These are phyloP conservation scores for Mormyrops boulengeri DNA, from an alignment of 2,797 vertebrate species.

Conservation along the genomic window DNA sequence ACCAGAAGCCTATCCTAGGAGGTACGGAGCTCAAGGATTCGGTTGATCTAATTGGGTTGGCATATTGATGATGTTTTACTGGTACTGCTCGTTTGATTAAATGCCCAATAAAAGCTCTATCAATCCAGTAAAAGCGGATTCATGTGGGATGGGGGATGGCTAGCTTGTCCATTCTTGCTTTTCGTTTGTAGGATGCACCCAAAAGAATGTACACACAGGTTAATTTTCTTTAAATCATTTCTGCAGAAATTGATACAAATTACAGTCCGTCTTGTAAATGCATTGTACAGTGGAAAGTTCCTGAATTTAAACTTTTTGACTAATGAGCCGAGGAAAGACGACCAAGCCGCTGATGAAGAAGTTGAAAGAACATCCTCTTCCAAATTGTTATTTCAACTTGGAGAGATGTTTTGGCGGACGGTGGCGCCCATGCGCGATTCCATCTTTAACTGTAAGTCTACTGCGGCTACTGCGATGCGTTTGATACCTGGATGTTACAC, in stretches of 20 bases:
- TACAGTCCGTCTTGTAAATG: constrained; percentile 19
- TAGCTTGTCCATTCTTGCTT: neutral
- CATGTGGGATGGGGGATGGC: neutral
- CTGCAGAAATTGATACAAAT: constrained; percentile 27
- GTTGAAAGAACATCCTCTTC: constrained; percentile 32
- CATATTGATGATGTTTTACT: neutral
- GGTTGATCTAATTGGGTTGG: neutral
- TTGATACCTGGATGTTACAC: constrained; percentile 41
- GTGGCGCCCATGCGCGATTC: constrained; percentile 35
- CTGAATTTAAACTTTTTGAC: constrained; percentile 35
- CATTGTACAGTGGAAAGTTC: constrained; percentile 30
- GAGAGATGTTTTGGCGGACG: constrained; percentile 29
- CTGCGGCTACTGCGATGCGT: constrained; percentile 35
- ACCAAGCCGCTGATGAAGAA: constrained; percentile 21
- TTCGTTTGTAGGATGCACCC: neutral
- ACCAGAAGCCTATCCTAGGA: neutral
- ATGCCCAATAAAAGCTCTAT: neutral
- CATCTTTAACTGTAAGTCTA: constrained; percentile 31
- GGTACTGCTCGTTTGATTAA: neutral
- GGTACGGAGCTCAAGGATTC: neutral
- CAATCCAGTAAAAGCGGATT: neutral
- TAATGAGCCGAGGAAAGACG: constrained; percentile 35
- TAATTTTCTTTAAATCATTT: constrained; percentile 14
- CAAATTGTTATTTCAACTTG: constrained; percentile 42
- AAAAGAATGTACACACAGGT: neutral